Evolutionary conservation across 2,888 invertebrate genomes (phyloP).

Genomic region (Saturnia japonica): DNA sequence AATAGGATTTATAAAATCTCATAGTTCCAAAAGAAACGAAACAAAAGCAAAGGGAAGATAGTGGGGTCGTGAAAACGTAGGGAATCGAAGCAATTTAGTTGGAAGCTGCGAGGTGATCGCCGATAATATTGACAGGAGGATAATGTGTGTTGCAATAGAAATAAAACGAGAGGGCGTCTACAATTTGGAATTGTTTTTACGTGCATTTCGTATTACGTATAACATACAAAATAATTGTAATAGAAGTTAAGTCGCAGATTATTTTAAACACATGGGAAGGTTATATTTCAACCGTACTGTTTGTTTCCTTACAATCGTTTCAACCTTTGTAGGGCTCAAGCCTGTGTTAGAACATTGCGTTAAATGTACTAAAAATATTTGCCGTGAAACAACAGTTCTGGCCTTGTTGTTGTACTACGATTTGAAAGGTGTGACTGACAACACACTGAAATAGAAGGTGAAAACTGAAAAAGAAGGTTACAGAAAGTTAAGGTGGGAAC

Average conservation of each 20-base stretch:
- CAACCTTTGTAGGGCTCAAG: background rate
- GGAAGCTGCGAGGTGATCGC: constrained; percentile 54
- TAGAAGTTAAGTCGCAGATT: background rate
- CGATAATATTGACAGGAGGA: constrained; percentile 74
- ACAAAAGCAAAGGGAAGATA: constrained; percentile 39
- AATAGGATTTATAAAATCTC: constrained; percentile 9
- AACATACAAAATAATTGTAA: background rate
- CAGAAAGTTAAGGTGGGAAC: background rate
- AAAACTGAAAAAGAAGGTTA: background rate
- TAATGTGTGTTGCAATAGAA: constrained; percentile 66
- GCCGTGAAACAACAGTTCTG: too few relatives aligned
- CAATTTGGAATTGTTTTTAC: constrained; percentile 38
- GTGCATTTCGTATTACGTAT: background rate
- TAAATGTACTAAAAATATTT: background rate
- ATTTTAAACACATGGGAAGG: background rate
- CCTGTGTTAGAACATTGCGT: background rate
- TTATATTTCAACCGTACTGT: background rate
- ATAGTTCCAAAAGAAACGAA: constrained; percentile 8
- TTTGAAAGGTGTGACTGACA: too few relatives aligned
- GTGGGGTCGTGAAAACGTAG: constrained; percentile 39
- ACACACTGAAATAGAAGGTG: too few relatives aligned
- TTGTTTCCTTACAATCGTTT: background rate
- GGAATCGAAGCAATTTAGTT: constrained; percentile 59
- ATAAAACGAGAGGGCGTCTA: constrained; percentile 54
- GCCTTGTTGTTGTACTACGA: too few relatives aligned